Percentiles rank a stretch among this genome's conserved stretches.
Conservation (phyloP, 2,113 vertebrate genomes). For the Chaetodon trifascialis region DNA sequence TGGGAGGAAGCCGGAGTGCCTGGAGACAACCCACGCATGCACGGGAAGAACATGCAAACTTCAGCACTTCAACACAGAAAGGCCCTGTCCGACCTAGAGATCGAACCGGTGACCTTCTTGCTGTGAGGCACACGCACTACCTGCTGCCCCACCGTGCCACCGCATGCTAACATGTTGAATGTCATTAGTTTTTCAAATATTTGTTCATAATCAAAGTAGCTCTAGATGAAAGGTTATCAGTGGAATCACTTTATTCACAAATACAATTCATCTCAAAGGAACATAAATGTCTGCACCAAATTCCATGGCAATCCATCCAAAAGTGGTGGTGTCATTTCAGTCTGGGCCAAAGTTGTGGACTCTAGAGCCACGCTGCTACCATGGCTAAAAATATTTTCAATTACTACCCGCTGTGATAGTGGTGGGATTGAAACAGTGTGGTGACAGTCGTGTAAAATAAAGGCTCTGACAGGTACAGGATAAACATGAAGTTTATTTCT, state of each 20-base stretch:
- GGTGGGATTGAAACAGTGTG: background rate
- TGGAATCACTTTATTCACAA: background rate
- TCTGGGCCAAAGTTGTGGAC: background rate
- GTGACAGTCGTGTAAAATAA: conserved; percentile 27
- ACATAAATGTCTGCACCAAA: background rate
- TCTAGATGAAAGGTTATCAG: background rate
- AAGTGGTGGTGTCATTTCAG: background rate
- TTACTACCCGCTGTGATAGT: background rate
- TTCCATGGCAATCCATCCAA: background rate
- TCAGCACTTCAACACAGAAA: too few relatives aligned
- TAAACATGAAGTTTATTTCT: conserved; percentile 68
- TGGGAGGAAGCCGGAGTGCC: too few relatives aligned
- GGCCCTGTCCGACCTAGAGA: too few relatives aligned
- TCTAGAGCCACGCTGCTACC: background rate
- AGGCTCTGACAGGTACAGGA: conserved; percentile 18
- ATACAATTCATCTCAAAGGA: background rate
- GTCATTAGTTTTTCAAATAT: background rate
- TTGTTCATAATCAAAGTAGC: too few relatives aligned
- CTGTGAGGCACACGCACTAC: too few relatives aligned
- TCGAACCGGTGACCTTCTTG: too few relatives aligned
- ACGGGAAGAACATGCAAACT: too few relatives aligned
- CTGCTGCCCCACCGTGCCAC: too few relatives aligned
- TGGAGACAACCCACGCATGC: too few relatives aligned
- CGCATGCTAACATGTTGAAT: too few relatives aligned
- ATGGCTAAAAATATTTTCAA: background rate